These are phyloP conservation scores for Ophonus ardosiacus DNA, from an alignment of 2,888 invertebrate species.

Conservation along the genomic window DNA sequence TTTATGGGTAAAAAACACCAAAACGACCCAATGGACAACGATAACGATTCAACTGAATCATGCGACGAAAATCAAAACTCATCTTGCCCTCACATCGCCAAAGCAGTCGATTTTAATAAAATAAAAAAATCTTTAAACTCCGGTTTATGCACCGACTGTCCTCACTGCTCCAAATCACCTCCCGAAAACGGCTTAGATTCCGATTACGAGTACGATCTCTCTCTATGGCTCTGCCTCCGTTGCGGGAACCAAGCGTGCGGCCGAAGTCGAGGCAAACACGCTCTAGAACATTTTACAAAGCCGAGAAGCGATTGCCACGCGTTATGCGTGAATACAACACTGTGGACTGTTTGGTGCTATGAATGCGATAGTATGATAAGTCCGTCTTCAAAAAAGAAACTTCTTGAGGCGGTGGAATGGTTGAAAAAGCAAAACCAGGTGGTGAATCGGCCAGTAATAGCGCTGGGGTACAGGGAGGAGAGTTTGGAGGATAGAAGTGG, in stretches of 20 bases:
- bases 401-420: constrained; percentile 86
- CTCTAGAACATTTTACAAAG: constrained; percentile 84
- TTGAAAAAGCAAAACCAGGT: constrained; percentile 79
- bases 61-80: constrained; percentile 82
- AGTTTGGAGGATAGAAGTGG: constrained; percentile 15
- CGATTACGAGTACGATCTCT: constrained; percentile 76
- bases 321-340: constrained; percentile 84
- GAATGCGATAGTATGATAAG: constrained; percentile 85
- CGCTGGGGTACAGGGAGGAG: constrained; percentile 5
- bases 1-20: constrained; percentile 86
- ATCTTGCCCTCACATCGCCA: constrained; percentile 84
- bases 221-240: constrained; percentile 88
- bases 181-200: constrained; percentile 72
- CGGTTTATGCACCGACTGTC: constrained; percentile 79
- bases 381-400: constrained; percentile 80
- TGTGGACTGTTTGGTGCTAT: constrained; percentile 89
- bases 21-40: constrained; percentile 80
- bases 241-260: constrained; percentile 90
- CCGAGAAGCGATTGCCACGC: constrained; percentile 88
- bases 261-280: constrained; percentile 83
- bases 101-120: constrained; percentile 81
- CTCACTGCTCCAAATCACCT: constrained; percentile 79
- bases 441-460: constrained; percentile 49
- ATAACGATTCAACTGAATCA: constrained; percentile 84
- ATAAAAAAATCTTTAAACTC: constrained; percentile 79